Evolutionary conservation across 2,113 vertebrate species (phyloP), one percentile per base, ranked within the genome.

Genomic region (Lepus americanus): DNA sequence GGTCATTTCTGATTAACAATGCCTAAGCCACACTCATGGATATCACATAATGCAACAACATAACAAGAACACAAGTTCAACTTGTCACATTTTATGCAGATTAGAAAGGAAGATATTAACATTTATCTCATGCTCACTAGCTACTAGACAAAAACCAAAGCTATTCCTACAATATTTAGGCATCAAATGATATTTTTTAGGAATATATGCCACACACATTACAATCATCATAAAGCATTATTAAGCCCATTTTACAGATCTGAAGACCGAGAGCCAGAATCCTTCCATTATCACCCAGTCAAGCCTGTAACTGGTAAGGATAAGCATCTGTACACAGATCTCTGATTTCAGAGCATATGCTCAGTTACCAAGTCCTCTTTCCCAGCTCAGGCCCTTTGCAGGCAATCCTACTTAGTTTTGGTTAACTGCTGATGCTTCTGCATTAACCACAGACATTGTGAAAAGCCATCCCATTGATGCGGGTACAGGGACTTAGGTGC

Each of bases 181-280:
- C 73, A 74, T 82, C 39, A 78, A 22, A 23, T 55, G 76, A 9
- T 61, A 44, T 55, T 63, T 96, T 93, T 86, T 19, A 81, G 59
- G 19, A 83, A 25, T 73, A 17, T n/a, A 61, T n/a, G n/a, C 11
- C 44, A 61, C 7, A 55, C 19, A 17, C 12, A 33, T 83, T 25
- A 91, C n/a, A 84, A 79, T 61, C 29, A 36, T 29, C 16, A 77
- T 69, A 82, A 84, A 80, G 16, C 3, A 12, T 31, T 10, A 6
- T 9, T 93, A 55, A 84, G n/a, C 31, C 74, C 53, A 95, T 44
- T 91, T 87, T 70, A 82, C 10, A 87, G 82, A 70, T 44, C 33
- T 83, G 11, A 94, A 96, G 51, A 76, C 64, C 22, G 51, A 95
- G 64, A 49, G 20, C 79, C 55, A 63, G 2, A 67, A 92, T 74